Evolutionary conservation across 1,140 invertebrate genomes (phyloP).

Genomic region (Steinernema feltiae): DNA sequence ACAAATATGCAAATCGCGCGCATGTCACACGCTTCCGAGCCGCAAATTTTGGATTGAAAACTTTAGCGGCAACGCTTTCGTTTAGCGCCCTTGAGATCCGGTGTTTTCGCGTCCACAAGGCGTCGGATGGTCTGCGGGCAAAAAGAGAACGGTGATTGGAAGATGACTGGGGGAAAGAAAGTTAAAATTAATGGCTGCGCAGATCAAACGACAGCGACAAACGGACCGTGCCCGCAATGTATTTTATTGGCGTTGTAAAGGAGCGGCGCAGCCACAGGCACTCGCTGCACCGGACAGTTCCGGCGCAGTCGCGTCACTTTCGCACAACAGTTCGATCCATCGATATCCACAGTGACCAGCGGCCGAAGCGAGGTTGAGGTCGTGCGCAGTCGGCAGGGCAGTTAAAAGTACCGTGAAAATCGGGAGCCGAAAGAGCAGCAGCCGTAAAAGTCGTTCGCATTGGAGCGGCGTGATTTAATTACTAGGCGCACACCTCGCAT

Average conservation of each 20-base stretch:
- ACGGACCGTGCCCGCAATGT: conserved; percentile 13
- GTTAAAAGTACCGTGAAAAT: neutral
- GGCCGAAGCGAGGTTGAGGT: no score
- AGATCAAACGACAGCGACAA: conserved; percentile 11
- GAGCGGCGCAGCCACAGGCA: neutral
- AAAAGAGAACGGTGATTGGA: neutral
- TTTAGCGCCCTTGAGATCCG: neutral
- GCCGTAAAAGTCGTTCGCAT: neutral
- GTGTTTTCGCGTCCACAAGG: neutral
- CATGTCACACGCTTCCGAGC: neutral
- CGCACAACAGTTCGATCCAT: neutral
- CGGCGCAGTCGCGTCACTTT: neutral
- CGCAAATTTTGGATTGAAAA: neutral
- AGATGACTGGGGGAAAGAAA: neutral
- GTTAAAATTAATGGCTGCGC: conserved; percentile 8
- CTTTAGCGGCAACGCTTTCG: neutral
- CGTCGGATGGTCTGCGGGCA: neutral
- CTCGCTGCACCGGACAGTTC: conserved; percentile 9
- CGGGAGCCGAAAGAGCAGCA: neutral
- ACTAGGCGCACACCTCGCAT: neutral
- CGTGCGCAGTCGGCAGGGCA: neutral
- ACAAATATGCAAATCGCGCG: conserved; percentile 11
- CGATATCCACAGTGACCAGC: neutral
- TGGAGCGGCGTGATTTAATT: neutral
- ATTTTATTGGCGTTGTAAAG: conserved; percentile 14